A percentile compares a stretch with the other conserved stretches of the same genome.
Conservation (phyloP, 2,888 invertebrate genomes). For the Drosophila subquinaria region DNA sequence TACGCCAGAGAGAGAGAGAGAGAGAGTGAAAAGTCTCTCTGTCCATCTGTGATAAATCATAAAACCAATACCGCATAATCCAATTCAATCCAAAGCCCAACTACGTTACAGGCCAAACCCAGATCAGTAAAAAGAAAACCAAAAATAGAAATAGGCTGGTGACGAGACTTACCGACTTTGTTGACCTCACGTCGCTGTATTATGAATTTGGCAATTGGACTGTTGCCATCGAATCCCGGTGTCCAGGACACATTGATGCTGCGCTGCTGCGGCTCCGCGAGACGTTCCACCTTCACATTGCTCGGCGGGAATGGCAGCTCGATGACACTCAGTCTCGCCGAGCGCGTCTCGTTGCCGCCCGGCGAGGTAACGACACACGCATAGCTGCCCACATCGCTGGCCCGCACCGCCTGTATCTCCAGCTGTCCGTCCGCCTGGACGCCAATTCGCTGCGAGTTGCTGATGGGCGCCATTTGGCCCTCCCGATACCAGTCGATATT, state of each 20-base stretch:
- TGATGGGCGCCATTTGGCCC: constrained; percentile 89
- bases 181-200: constrained; percentile 96
- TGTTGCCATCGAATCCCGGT: constrained; percentile 98
- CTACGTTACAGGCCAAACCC: no score
- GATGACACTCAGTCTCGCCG: constrained; percentile 94
- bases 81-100: constrained; percentile 17
- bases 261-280: constrained; percentile 89
- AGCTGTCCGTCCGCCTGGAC: constrained; percentile 93
- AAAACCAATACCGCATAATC: constrained; percentile 45
- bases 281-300: constrained; percentile 91
- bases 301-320: constrained; percentile 98
- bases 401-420: constrained; percentile 94
- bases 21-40: neutral
- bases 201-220: constrained; percentile 96
- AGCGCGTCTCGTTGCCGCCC: constrained; percentile 96
- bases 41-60: constrained; percentile 2
- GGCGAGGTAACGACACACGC: constrained; percentile 94
- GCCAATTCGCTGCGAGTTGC: constrained; percentile 90
- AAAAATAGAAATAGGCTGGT: neutral
- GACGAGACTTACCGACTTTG: constrained; percentile 89
- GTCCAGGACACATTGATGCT: constrained; percentile 97
- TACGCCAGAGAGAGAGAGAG: neutral
- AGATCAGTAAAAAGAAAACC: constrained; percentile 4
- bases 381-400: constrained; percentile 97
- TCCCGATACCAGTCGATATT: constrained; percentile 96